Percentiles rank a stretch among this genome's conserved stretches.
Conservation (phyloP, 2,888 invertebrate genomes). For the Eristalis intricaria region DNA sequence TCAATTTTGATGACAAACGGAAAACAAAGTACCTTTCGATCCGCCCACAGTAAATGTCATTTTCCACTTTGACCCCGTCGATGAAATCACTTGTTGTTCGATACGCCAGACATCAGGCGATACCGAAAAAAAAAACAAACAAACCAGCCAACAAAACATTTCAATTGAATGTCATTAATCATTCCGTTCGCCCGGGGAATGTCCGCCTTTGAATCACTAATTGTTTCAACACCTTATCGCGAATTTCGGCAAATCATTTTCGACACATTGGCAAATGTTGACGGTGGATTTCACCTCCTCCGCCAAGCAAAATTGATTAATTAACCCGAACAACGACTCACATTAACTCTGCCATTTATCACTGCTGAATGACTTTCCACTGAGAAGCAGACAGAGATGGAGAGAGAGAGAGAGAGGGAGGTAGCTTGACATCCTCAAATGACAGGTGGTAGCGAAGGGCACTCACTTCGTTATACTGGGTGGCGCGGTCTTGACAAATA, state of each 20-base stretch:
- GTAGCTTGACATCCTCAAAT: neutral
- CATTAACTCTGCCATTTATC: slow-evolving; percentile 26
- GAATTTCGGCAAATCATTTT: slow-evolving; percentile 10
- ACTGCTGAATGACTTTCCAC: neutral
- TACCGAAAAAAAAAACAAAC: neutral
- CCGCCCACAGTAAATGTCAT: neutral
- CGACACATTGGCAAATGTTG: neutral
- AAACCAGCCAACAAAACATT: neutral
- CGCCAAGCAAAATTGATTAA: slow-evolving; percentile 6
- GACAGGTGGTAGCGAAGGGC: neutral
- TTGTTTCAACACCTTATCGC: slow-evolving; percentile 11
- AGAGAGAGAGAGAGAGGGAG: neutral
- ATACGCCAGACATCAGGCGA: neutral
- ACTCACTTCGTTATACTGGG: neutral
- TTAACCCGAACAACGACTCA: neutral
- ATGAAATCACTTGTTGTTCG: neutral
- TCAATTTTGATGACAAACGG: neutral
- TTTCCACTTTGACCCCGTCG: neutral
- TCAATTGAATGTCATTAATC: slow-evolving; percentile 17
- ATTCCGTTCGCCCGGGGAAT: neutral
- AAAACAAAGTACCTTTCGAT: neutral
- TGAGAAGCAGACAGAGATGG: too few relatives aligned
- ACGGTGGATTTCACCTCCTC: neutral
- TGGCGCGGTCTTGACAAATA: neutral
- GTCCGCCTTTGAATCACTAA: neutral